Conservation (phyloP, 2,113 vertebrate species). For the Hymenochirus boettgeri region DNA sequence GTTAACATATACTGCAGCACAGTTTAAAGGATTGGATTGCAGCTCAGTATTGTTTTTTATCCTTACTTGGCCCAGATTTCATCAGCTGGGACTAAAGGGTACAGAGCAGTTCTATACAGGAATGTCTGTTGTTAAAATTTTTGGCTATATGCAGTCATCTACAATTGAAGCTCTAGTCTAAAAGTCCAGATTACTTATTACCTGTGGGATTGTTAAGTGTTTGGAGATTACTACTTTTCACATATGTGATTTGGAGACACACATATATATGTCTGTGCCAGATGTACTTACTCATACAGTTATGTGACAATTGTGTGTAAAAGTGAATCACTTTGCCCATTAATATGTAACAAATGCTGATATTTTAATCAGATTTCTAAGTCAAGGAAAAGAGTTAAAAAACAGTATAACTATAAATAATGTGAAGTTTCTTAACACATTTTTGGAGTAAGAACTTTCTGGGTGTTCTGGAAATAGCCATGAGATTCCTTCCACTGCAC, state of each 20-base stretch:
- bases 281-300: neutral
- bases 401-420: too few relatives aligned
- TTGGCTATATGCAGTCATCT: neutral
- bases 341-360: neutral
- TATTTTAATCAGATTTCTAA: neutral
- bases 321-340: neutral
- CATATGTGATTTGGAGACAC: neutral
- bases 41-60: neutral
- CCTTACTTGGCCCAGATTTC: slow-evolving; percentile 1
- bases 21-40: slow-evolving; percentile 4
- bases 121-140: neutral
- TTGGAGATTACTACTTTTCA: neutral
- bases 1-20: neutral
- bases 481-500: too few relatives aligned
- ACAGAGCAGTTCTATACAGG: neutral
- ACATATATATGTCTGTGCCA: neutral
- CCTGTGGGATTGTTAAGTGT: neutral
- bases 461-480: too few relatives aligned
- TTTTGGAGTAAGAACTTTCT: too few relatives aligned
- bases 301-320: neutral
- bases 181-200: slow-evolving; percentile 6
- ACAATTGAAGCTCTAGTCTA: neutral
- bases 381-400: neutral
- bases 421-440: too few relatives aligned
- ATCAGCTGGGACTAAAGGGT: neutral